Evolutionary conservation across 2,888 invertebrate genomes (phyloP).

Genomic region (Drosophila bunnanda): DNA sequence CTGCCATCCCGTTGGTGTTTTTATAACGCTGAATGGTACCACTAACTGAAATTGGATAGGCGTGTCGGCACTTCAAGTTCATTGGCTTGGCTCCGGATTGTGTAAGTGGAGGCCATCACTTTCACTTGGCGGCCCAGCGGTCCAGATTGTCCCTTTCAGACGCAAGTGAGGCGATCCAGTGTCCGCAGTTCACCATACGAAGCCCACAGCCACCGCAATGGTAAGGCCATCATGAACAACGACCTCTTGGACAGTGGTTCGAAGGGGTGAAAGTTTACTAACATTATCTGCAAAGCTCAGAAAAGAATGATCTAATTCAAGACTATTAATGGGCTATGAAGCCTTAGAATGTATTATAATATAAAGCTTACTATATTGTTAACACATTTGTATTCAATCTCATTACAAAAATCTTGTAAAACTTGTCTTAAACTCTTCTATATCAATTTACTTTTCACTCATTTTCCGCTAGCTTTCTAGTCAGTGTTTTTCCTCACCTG

Average conservation of each 20-base stretch:
- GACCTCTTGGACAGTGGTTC: constrained; percentile 12
- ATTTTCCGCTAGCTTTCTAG: background rate
- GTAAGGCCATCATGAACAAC: constrained; percentile 32
- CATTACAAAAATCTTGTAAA: too few relatives aligned
- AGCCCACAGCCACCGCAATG: constrained; percentile 29
- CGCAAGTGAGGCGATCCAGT: constrained; percentile 33
- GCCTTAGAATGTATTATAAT: background rate
- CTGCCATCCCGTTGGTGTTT: constrained; percentile 41
- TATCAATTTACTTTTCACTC: background rate
- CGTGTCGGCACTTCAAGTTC: constrained; percentile 59
- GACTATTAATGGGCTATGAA: background rate
- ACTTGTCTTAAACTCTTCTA: background rate
- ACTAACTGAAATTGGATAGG: constrained; percentile 42
- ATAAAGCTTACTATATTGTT: background rate
- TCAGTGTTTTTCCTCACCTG: constrained; percentile 4
- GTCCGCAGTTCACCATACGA: constrained; percentile 12
- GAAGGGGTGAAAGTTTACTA: background rate
- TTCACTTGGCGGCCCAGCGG: constrained; percentile 50
- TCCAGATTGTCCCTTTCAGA: constrained; percentile 13
- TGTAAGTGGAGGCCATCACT: constrained; percentile 54
- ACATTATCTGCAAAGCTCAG: too few relatives aligned
- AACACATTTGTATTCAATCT: too few relatives aligned
- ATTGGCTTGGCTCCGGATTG: constrained; percentile 50
- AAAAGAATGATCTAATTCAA: background rate
- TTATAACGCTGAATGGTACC: constrained; percentile 52